A percentile compares a stretch with the other conserved stretches of the same genome.
Conservation (phyloP, 2,113 vertebrate species). For the Brienomyrus brachyistius region DNA sequence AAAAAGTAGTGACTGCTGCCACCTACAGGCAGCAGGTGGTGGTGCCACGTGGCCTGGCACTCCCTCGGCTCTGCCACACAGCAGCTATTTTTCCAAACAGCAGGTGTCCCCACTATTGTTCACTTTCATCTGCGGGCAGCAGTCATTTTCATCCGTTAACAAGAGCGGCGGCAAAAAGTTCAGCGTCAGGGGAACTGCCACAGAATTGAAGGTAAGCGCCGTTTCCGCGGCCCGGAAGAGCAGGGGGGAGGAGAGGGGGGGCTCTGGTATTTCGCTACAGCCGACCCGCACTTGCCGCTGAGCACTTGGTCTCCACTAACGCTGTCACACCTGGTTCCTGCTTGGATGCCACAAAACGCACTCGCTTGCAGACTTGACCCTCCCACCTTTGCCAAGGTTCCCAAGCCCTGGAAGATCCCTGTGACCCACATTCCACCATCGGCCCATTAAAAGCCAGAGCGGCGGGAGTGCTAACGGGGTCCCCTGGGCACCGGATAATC, state of each 20-base stretch:
- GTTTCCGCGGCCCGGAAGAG: background rate
- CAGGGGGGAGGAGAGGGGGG: background rate
- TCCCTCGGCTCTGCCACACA: slow-evolving; percentile 5
- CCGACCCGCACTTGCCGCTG: background rate
- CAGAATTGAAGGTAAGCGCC: background rate
- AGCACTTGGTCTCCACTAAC: background rate
- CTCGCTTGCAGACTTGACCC: background rate
- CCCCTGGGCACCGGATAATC: slow-evolving; percentile 9
- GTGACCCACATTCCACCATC: background rate
- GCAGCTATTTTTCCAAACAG: slow-evolving; percentile 68
- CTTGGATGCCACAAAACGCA: background rate
- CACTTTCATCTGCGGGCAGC: slow-evolving; percentile 12
- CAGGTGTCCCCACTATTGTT: slow-evolving; percentile 68
- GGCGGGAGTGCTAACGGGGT: background rate
- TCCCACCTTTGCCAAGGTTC: background rate
- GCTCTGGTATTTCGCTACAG: background rate
- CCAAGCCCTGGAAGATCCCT: background rate
- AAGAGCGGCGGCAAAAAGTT: slow-evolving; percentile 13
- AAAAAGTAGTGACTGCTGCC: slow-evolving; percentile 81
- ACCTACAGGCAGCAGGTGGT: slow-evolving; percentile 63
- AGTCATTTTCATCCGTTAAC: slow-evolving; percentile 15
- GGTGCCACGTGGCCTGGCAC: slow-evolving; percentile 24
- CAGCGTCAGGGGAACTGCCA: background rate
- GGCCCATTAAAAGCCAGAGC: slow-evolving; percentile 1
- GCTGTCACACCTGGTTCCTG: background rate